Base-by-base conservation (phyloP, 2,888 invertebrate genomes). In the Erpobdella octoculata region DNA sequence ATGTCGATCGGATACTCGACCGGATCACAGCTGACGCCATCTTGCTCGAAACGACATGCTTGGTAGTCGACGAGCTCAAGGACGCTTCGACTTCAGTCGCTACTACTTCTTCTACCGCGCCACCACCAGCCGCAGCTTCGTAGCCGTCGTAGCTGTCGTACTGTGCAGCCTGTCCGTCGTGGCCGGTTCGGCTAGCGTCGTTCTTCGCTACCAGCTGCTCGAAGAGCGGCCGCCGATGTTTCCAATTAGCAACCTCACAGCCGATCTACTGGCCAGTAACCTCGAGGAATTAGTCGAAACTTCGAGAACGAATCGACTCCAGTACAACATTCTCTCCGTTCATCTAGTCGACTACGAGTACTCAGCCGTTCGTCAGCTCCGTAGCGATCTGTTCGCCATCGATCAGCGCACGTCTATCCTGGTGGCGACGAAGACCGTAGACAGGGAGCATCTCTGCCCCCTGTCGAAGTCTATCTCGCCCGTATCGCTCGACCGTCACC, bases 201-300 rank as follows among this genome's bases (percentile, higher is more conserved):
- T 62, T 9, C 33, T 62, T 53, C 53, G 53, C 53, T 53, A 53
- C 53, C 21, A 53, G 28, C 53, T 53, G 53, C 53, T 28, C 5
- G 53, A 53, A 28, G 53, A 53, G 28, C 21, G 28, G 28, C 53
- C 53, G 6, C 9, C 53, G 21, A 53, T 53, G 53, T 33, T 28
- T 12, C 62, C 35, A 6, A 4, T 62, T 18, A 31, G 31, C 35
- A 62, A 33, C 25, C 31, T 62, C 8, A 62, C 62, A 9, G n/a
- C 35, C 28, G 35, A 33, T 35, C 12, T 62, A 8, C 31, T 62
- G 1, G 9, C n/a, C 35, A 12, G 31, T 12, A 31, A n/a, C 31
- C 31, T 62, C 28, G n/a, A n/a, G 3, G 31, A 31, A 28, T 31
- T 62, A 8, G 62, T n/a, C 1, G 28, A 33, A 28, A 31, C 33